Evolutionary conservation across 2,797 vertebrate genomes (phyloP), one percentile per base, ranked within the genome.

Genomic region (Sebastes umbrosus): DNA sequence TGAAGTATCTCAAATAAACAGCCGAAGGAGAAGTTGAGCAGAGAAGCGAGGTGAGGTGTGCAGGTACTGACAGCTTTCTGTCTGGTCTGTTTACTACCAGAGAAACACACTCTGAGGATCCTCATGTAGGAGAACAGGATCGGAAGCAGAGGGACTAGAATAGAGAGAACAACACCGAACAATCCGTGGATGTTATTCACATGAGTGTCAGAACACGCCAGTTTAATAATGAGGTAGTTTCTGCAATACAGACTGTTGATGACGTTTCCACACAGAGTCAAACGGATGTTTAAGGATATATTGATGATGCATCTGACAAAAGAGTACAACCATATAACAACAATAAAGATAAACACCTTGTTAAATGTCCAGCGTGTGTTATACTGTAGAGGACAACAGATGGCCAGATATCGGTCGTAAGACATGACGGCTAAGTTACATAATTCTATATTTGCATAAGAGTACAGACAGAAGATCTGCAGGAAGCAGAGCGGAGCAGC

Each of bases 61-160:
- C 87, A 89, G 50, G 89, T 90, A 6, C 77, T 80, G 25, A 85
- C 10, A 2, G 88, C 85, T 68, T 82, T 87, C 1, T 79, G 82
- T 27, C 77, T 55, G 2, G 60, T 86, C 68, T 86, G 73, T 25
- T 54, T 54, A 14, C 62, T 78, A 0, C 67, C 85, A 20, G 73
- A 31, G 2, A 83, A 81, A 83, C 91, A 90, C 0, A 93, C 31
- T 8, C 25, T 31, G 0, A 90, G 24, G 2, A 90, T 92, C 9
- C 25, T 87, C 1, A 52, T 10, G 46, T 92, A 93, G 1, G 88
- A 73, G 68, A 64, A 85, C 1, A 91, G 6, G 11, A 90, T 85
- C 1, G 27, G 31, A 18, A 58, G 2, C 1, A 92, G 6, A 54
- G 80, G 80, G 2, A 59, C 25, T 1, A 27, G 0, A 0, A 89